phyloP scores from a whole-genome alignment of 1,140 invertebrate genomes.

The Chymomyza costata region DNA sequence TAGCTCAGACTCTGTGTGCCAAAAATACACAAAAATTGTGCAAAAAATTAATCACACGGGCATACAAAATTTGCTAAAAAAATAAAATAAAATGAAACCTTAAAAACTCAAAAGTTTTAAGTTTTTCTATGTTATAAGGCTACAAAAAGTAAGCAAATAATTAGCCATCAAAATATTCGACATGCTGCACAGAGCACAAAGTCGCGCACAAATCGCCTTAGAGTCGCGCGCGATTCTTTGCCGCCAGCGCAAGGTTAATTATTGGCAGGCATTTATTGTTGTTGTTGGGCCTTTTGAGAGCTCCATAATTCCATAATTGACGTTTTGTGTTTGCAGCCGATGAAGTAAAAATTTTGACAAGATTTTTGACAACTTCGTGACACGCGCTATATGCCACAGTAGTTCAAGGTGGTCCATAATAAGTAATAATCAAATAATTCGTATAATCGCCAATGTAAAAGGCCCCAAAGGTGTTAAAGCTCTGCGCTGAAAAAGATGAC shows the following conservation, averaged over 20 bases:
- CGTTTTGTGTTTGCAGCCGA: too few species aligned
- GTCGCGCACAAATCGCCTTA: conserved; percentile 42
- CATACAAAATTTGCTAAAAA: conserved; percentile 9
- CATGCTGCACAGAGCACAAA: too few species aligned
- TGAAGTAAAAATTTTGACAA: conserved; percentile 45
- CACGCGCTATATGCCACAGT: too few species aligned
- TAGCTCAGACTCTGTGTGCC: too few species aligned
- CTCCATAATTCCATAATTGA: too few species aligned
- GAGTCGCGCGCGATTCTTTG: conserved; percentile 35
- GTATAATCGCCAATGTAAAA: conserved; percentile 9
- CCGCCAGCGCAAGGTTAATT: conserved; percentile 53
- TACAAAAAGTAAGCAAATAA: conserved; percentile 29
- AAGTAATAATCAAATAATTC: conserved; percentile 26
- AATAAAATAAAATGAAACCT: conserved; percentile 8
- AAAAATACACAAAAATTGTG: too few species aligned
- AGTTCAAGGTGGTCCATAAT: conserved; percentile 40
- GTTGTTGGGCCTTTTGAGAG: too few species aligned
- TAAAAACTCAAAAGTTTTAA: conserved; percentile 24
- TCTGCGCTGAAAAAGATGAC: too few species aligned
- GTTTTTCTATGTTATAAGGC: too few species aligned
- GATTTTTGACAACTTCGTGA: too few species aligned
- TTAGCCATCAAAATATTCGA: conserved; percentile 37
- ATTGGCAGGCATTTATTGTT: conserved; percentile 23
- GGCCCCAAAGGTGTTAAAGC: too few species aligned
- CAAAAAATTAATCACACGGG: conserved; percentile 9